A percentile compares a stretch with the other conserved stretches of the same genome.
phyloP scores from a whole-genome alignment of 2,113 vertebrate species.

The Lampris incognitus region DNA sequence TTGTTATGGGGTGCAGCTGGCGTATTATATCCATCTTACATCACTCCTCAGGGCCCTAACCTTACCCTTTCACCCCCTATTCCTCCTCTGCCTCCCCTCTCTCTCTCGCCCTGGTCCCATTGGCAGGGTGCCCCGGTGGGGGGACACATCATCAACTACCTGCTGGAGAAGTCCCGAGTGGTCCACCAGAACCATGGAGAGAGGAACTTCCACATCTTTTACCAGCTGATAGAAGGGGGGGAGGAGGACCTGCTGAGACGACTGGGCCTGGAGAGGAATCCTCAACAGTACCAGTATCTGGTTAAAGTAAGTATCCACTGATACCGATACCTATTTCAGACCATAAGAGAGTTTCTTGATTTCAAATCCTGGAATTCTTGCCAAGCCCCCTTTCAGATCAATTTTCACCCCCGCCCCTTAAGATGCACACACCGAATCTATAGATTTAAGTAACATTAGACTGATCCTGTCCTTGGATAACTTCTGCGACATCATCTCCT shows the following conservation, averaged over 20 bases:
- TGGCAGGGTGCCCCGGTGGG: conserved; percentile 94
- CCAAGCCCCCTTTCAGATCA: too few relatives aligned
- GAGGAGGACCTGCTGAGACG: conserved; percentile 92
- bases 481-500: too few relatives aligned
- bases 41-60: conserved; percentile 63
- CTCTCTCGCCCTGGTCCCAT: conserved; percentile 42
- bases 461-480: too few relatives aligned
- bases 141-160: conserved; percentile 98
- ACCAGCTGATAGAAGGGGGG: conserved; percentile 95
- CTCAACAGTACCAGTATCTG: conserved; percentile 95
- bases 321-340: too few relatives aligned
- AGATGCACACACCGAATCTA: too few relatives aligned
- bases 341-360: too few relatives aligned
- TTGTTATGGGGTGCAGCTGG: conserved; percentile 4
- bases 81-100: background rate
- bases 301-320: conserved; percentile 85
- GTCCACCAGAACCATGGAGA: conserved; percentile 97
- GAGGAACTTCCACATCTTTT: conserved; percentile 98
- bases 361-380: too few relatives aligned
- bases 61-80: conserved; percentile 52
- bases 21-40: conserved; percentile 41
- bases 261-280: conserved; percentile 92
- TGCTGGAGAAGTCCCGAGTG: conserved; percentile 97
- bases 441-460: too few relatives aligned
- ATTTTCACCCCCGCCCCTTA: too few relatives aligned